Conservation (phyloP, 2,113 vertebrate species). For the Oncorhynchus keta region DNA sequence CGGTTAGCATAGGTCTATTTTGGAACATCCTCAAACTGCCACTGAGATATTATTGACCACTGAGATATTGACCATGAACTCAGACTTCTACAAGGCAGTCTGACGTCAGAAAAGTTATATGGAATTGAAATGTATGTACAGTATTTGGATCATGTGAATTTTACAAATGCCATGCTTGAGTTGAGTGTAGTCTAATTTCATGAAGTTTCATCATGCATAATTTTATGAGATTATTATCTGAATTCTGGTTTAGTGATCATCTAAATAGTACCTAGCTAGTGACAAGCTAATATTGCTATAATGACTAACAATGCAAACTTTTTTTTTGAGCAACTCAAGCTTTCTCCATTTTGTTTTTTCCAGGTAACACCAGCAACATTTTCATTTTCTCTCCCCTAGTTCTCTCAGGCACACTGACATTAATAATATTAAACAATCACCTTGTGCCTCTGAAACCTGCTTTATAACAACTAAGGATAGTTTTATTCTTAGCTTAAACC, state of each 20-base stretch:
- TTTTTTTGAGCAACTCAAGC: neutral
- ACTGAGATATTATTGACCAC: no score
- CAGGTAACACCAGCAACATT: constrained; percentile 67
- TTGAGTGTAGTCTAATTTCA: neutral
- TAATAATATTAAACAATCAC: constrained; percentile 50
- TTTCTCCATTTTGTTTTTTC: neutral
- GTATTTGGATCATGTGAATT: neutral
- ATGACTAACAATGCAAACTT: no score
- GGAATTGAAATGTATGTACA: neutral
- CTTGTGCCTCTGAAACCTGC: constrained; percentile 56
- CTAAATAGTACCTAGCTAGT: no score
- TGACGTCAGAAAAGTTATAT: neutral
- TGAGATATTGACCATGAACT: neutral
- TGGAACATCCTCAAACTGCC: neutral
- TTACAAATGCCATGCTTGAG: neutral
- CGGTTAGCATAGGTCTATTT: neutral
- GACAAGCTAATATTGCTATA: no score
- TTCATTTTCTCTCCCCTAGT: constrained; percentile 72
- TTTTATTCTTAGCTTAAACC: constrained; percentile 31
- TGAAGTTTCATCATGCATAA: no score
- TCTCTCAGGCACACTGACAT: constrained; percentile 47
- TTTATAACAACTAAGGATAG: constrained; percentile 3
- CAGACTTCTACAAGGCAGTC: neutral
- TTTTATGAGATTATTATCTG: no score
- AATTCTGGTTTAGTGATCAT: no score